Evolutionary conservation across 37 sponge, comb jelly and placozoan species (phyloP).

Genomic region (Diacarnus erythraeanus): DNA sequence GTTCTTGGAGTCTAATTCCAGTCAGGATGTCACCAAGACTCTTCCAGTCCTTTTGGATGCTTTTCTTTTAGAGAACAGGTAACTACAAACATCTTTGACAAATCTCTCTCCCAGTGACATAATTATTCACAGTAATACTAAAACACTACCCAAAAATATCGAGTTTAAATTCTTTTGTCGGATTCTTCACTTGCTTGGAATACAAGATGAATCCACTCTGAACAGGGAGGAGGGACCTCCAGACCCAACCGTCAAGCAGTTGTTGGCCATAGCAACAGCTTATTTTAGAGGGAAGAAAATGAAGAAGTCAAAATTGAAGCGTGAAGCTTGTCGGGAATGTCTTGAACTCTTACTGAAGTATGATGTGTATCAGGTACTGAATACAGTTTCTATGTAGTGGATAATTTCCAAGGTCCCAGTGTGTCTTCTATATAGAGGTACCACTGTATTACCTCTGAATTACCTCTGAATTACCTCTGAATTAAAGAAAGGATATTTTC

Average conservation of each 20-base stretch:
- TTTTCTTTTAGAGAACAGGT: constrained; percentile 52
- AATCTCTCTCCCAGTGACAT: too few relatives aligned
- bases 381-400: too few relatives aligned
- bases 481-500: too few relatives aligned
- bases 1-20: neutral
- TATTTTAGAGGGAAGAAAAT: neutral
- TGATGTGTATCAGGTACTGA: constrained; percentile 30
- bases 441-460: too few relatives aligned
- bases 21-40: neutral
- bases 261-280: neutral
- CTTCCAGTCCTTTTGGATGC: constrained; percentile 3
- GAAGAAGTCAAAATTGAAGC: neutral
- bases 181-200: neutral
- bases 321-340: constrained; percentile 1
- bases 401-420: too few relatives aligned
- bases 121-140: neutral
- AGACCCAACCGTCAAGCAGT: neutral
- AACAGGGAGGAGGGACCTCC: neutral
- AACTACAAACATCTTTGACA: too few relatives aligned
- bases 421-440: too few relatives aligned
- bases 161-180: constrained; percentile 36
- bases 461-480: too few relatives aligned
- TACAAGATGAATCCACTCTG: constrained; percentile 5
- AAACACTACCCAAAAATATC: constrained; percentile 5
- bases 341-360: constrained; percentile 19